Evolutionary conservation across 2,888 invertebrate genomes (phyloP), one percentile per base, ranked within the genome.

Genomic region (Phortica magna): DNA sequence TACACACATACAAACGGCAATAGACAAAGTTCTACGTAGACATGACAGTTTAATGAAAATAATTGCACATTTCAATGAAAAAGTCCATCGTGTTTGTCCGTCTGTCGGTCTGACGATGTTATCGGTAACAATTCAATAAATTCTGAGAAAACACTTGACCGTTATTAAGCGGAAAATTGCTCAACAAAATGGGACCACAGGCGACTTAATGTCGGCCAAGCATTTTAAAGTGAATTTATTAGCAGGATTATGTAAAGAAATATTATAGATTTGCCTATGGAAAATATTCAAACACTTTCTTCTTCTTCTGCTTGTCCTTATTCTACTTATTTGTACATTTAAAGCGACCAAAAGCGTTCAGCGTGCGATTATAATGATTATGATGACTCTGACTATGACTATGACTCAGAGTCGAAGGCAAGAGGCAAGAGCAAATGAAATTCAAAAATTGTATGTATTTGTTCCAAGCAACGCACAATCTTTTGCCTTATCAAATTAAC

Each of bases 51-150:
- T 67, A 67, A 67, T 67, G 67, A 67, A 67, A 67, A 67, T 83
- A 86, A 84, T 84, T 84, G 79, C 78, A 43, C n/a, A 41, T 59
- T 31, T 12, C 59, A 72, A 57, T 53, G 22, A 71, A 59, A 80
- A 80, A 78, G 42, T 67, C n/a, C 14, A 17, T 67, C 17, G 39
- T n/a, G 7, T 67, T n/a, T 42, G 4, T 42, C 42, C 42, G 48
- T 67, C 31, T 6, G 41, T 39, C 6, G 43, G 10, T 7, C 43
- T 1, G 10, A 2, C 10, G 14, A 48, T 14, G 48, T 9, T 48
- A 14, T 48, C 39, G 42, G n/a, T 67, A n/a, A 67, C 67, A 42
- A 42, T 42, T 67, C 67, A 67, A 67, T 67, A 42, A 67, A 67
- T 67, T 67, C 67, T n/a, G 12, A 67, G 67, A 67, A 67, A 67